A percentile compares a stretch with the other conserved stretches of the same genome.
These are phyloP conservation scores for Pseudomugil gertrudae DNA, from an alignment of 2,797 vertebrate genomes.

Conservation along the genomic window DNA sequence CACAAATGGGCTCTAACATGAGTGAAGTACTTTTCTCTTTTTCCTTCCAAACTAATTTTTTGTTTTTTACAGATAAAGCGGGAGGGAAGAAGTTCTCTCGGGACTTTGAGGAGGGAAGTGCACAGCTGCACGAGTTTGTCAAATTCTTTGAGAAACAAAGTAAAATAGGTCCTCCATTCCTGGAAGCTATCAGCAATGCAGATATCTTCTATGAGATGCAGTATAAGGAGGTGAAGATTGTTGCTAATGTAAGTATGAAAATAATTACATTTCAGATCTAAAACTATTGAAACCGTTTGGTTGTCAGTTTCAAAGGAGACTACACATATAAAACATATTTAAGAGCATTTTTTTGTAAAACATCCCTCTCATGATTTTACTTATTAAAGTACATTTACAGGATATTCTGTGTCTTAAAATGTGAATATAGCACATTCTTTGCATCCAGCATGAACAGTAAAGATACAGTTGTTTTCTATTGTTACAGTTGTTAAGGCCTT, in stretches of 20 bases:
- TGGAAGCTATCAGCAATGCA: constrained; percentile 90
- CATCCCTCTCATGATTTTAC: neutral
- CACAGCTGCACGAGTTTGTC: constrained; percentile 95
- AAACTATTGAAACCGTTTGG: neutral
- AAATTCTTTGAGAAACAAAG: constrained; percentile 90
- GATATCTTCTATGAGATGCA: constrained; percentile 98
- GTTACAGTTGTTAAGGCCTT: too few species aligned
- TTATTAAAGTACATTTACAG: neutral
- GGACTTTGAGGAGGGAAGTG: constrained; percentile 96
- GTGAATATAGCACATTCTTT: neutral
- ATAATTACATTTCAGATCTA: neutral
- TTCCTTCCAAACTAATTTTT: neutral
- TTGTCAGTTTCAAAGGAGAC: neutral
- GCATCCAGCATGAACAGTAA: neutral
- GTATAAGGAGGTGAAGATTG: constrained; percentile 98
- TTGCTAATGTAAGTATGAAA: constrained; percentile 89
- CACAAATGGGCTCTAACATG: neutral
- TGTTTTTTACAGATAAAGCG: constrained; percentile 88
- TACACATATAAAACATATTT: neutral
- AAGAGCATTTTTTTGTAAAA: neutral
- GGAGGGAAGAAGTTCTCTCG: constrained; percentile 97
- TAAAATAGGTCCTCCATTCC: constrained; percentile 85
- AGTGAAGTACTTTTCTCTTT: neutral
- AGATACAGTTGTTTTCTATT: too few species aligned
- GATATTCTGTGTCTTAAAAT: neutral